Conservation (phyloP, 1,140 invertebrate species). For the Solenopsis fugax region DNA sequence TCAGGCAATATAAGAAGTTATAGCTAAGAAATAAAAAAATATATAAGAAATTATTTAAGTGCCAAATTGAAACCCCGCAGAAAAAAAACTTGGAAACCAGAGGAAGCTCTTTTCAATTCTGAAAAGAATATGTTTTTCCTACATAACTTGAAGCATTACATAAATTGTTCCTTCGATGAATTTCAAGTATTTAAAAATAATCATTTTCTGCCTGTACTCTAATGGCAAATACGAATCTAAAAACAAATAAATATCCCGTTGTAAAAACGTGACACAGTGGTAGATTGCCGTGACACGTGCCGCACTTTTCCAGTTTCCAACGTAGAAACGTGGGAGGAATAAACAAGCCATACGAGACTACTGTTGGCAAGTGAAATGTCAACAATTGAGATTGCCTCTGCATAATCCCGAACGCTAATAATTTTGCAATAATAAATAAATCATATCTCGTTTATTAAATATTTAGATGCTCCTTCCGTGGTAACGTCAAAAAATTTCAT, state of each 20-base stretch:
- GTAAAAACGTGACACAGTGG: neutral
- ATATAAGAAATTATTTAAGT: neutral
- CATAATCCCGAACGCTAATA: neutral
- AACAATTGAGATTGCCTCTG: constrained; percentile 28
- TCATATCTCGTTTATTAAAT: neutral
- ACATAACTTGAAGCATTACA: neutral
- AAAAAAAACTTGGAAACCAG: neutral
- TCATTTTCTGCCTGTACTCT: neutral
- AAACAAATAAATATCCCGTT: neutral
- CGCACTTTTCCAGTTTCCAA: neutral
- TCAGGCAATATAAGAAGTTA: neutral
- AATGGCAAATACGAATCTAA: neutral
- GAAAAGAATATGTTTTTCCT: neutral
- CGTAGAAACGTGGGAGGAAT: constrained; percentile 33
- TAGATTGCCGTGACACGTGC: neutral
- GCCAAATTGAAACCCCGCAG: neutral
- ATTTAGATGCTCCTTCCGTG: neutral
- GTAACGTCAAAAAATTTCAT: neutral
- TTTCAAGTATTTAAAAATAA: constrained; percentile 10
- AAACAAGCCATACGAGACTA: constrained; percentile 8
- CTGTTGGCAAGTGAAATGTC: constrained; percentile 34
- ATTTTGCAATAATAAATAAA: neutral
- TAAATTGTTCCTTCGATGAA: neutral
- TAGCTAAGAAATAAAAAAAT: neutral
- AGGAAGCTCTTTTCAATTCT: neutral